Evolutionary conservation across 2,113 vertebrate genomes (phyloP), one percentile per base, ranked within the genome.

Genomic region (Stegostoma tigrinum): DNA sequence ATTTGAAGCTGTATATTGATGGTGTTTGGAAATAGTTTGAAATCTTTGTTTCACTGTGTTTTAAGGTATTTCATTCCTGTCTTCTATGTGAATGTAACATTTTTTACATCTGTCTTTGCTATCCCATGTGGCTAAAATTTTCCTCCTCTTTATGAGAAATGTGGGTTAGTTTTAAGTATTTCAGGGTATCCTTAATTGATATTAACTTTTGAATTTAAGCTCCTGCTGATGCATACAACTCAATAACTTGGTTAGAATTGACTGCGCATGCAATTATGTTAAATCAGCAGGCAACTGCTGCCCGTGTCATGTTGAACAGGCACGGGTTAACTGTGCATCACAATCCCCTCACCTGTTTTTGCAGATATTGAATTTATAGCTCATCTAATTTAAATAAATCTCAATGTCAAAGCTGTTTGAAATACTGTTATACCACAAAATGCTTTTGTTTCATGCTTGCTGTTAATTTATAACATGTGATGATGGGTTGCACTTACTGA

Each of bases 401-500:
- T 93, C n/a, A 66, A 38, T 93, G n/a, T 17, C 34, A 72, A 95
- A 52, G 27, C 24, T 17, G 19, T 75, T 95, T 95, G 66, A 52
- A 72, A 95, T 72, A 48, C 23, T 95, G 27, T 75, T 95, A 72
- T 14, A 70, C 42, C 66, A 94, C 45, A 94, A 45, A 67, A 94
- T 94, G 91, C 66, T 52, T 72, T 95, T 95, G 94, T 75, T 95
- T 72, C 68, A 72, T 95, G 66, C 42, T 48, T 72, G 66, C n/a
- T 15, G 94, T 5, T 95, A 52, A 95, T 72, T 72, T 95, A 95
- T 27, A 75, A 30, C 94, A 72, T 95, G 23, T 72, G 68, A 72
- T 95, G 94, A 72, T 72, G 67, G 68, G 94, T 95, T 95, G 94
- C 68, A 95, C 68, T 93, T 93, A 67, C 61, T 93, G 89, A 75